A percentile compares a stretch with the other conserved stretches of the same genome.
Evolutionary conservation across 2,797 vertebrate species (phyloP).

Genomic region (Leptatherina wallacei): DNA sequence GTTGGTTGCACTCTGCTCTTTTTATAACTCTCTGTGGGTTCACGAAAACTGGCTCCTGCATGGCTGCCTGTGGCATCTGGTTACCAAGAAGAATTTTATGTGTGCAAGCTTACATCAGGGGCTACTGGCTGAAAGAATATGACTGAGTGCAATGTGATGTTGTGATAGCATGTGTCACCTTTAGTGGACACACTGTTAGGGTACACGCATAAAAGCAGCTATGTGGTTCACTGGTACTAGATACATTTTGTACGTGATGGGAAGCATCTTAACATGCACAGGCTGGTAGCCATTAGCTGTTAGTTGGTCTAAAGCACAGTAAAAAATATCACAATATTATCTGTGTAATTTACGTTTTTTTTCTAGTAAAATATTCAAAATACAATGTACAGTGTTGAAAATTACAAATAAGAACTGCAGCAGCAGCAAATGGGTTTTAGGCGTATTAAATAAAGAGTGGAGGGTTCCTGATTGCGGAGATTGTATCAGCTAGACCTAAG

Average conservation of each 20-base stretch:
- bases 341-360: too few species aligned
- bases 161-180: constrained; percentile 56
- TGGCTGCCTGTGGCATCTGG: constrained; percentile 49
- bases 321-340: too few species aligned
- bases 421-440: neutral
- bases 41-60: constrained; percentile 53
- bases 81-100: constrained; percentile 67
- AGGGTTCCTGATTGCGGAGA: neutral
- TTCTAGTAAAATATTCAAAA: too few species aligned
- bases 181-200: constrained; percentile 43
- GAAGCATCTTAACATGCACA: too few species aligned
- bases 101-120: constrained; percentile 67
- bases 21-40: constrained; percentile 65
- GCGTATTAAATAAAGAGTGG: neutral
- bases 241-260: constrained; percentile 22
- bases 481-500: too few species aligned
- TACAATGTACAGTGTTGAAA: too few species aligned
- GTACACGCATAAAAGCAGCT: constrained; percentile 25
- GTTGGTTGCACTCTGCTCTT: constrained; percentile 60
- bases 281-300: too few species aligned
- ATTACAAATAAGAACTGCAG: too few species aligned
- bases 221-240: constrained; percentile 14
- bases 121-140: constrained; percentile 41
- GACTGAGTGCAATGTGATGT: constrained; percentile 45
- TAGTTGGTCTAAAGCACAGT: too few species aligned